Conservation (phyloP, 2,888 invertebrate species). For the Copidosoma aretas region DNA sequence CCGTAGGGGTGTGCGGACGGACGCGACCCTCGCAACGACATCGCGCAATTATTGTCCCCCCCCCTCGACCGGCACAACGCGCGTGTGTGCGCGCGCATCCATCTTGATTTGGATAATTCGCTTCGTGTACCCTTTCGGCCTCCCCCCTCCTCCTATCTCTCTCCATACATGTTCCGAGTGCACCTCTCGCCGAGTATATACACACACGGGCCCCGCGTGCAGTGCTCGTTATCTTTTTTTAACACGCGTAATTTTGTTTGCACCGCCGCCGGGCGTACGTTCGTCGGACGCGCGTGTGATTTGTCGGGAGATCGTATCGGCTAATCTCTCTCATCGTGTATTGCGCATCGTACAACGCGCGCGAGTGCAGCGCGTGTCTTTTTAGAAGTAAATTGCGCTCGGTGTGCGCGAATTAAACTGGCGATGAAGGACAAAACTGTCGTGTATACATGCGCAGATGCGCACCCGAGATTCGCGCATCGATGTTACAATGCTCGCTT, state of each 20-base stretch:
- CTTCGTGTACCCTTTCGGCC: neutral
- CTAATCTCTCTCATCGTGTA: neutral
- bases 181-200: neutral
- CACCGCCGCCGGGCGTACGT: neutral
- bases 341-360: no score
- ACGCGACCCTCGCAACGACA: constrained; percentile 12
- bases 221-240: constrained; percentile 6
- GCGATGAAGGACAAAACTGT: no score
- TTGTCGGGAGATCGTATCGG: no score
- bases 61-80: neutral
- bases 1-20: no score
- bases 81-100: neutral
- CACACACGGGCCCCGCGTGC: no score
- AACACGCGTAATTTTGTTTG: constrained; percentile 28
- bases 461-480: no score
- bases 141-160: neutral
- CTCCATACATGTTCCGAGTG: no score
- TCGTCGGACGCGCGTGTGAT: neutral
- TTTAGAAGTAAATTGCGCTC: no score
- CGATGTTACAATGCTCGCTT: no score
- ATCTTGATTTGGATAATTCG: constrained; percentile 21
- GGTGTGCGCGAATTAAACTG: no score
- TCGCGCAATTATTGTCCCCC: constrained; percentile 8
- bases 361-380: no score
- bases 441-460: no score